Evolutionary conservation across 2,113 vertebrate genomes (phyloP).

Genomic region (Caretta caretta): DNA sequence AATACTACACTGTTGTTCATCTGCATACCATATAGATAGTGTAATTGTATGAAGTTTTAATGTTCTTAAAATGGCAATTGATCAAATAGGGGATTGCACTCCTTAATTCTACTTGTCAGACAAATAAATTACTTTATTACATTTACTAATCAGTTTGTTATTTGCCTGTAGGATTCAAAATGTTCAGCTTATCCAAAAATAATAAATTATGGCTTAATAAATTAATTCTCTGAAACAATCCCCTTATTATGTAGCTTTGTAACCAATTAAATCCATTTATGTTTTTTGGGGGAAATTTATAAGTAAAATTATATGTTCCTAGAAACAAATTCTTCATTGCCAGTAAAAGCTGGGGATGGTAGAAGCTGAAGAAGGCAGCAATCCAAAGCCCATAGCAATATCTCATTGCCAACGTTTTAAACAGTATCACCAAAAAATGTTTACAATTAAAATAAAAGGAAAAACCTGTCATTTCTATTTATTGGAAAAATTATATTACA

Average conservation of each 20-base stretch:
- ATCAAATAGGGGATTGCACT: constrained; percentile 62
- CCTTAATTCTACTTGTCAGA: constrained; percentile 66
- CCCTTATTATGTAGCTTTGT: constrained; percentile 63
- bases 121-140: constrained; percentile 71
- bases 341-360: constrained; percentile 57
- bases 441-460: background rate
- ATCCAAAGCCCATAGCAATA: constrained; percentile 70
- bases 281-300: constrained; percentile 65
- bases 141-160: constrained; percentile 74
- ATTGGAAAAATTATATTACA: background rate
- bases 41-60: constrained; percentile 62
- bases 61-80: constrained; percentile 71
- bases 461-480: constrained; percentile 20
- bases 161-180: constrained; percentile 73
- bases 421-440: constrained; percentile 29
- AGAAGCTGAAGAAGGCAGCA: constrained; percentile 48
- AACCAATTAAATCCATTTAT: constrained; percentile 75
- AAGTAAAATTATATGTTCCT: constrained; percentile 70
- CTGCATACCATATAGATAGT: constrained; percentile 67
- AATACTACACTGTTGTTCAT: constrained; percentile 52
- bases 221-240: constrained; percentile 40
- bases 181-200: constrained; percentile 43
- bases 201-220: constrained; percentile 66
- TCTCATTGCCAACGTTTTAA: constrained; percentile 63
- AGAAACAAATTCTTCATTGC: constrained; percentile 65